Conservation (phyloP, 2,797 vertebrate species). For the Hydrophis major region DNA sequence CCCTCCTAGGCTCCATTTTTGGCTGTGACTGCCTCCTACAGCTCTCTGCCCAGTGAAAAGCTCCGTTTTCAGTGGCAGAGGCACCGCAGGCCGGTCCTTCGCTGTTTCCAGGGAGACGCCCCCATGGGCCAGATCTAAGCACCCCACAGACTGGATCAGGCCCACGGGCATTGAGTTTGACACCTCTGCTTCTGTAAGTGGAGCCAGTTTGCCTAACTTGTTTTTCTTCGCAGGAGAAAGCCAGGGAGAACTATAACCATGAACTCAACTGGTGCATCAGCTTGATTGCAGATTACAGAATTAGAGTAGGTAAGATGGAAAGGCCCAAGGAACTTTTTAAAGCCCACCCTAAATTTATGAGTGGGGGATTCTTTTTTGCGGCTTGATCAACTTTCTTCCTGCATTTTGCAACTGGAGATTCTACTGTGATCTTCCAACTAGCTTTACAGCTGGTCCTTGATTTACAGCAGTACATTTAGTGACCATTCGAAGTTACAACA, state of each 20-base stretch:
- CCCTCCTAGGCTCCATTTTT: too few species aligned
- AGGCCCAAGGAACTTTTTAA: background rate
- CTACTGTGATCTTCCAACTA: background rate
- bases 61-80: too few species aligned
- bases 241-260: slow-evolving; percentile 74
- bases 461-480: background rate
- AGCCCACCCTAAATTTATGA: background rate
- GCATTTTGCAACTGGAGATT: background rate
- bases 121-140: too few species aligned
- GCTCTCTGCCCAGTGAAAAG: too few species aligned
- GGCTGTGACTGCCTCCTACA: too few species aligned
- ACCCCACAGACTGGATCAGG: too few species aligned
- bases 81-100: too few species aligned
- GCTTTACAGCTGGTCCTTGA: background rate
- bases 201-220: background rate
- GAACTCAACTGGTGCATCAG: slow-evolving; percentile 82
- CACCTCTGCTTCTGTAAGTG: background rate
- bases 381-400: background rate
- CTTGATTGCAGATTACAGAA: slow-evolving; percentile 85
- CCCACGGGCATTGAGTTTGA: too few species aligned
- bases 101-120: too few species aligned
- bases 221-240: slow-evolving; percentile 70
- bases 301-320: slow-evolving; percentile 78
- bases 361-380: too few species aligned
- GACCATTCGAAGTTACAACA: background rate